Evolutionary conservation across 2,888 invertebrate species (phyloP).

Genomic region (Zaprionus bogoriensis): DNA sequence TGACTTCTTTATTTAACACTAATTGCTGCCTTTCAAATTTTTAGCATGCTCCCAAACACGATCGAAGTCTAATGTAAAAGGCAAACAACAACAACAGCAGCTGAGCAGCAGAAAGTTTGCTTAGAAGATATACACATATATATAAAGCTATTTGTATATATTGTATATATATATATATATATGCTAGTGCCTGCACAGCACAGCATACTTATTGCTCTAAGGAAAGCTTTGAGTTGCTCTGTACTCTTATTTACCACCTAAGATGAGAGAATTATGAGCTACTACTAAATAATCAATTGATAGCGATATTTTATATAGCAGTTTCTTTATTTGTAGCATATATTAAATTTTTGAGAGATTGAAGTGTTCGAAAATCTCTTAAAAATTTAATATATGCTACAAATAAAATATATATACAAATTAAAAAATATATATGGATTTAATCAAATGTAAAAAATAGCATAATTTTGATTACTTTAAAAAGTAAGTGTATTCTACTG

Average conservation of each 20-base stretch:
- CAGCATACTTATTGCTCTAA: constrained; percentile 25
- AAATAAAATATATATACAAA: too few species aligned
- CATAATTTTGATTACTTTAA: too few species aligned
- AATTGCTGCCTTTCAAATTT: constrained; percentile 59
- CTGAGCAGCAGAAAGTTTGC: constrained; percentile 13
- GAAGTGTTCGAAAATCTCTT: too few species aligned
- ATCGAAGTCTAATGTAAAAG: constrained; percentile 21
- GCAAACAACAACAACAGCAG: constrained; percentile 9
- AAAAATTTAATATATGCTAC: too few species aligned
- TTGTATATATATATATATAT: background rate
- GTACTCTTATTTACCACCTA: too few species aligned
- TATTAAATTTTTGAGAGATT: too few species aligned
- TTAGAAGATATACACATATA: constrained; percentile 8
- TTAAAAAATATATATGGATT: too few species aligned
- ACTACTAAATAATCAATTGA: too few species aligned
- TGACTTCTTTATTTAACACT: constrained; percentile 73
- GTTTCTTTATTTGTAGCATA: too few species aligned
- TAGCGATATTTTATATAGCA: too few species aligned
- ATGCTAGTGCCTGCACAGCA: background rate
- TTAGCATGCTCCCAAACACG: constrained; percentile 18
- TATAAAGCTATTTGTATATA: background rate
- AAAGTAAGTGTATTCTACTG: background rate
- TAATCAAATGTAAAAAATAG: too few species aligned
- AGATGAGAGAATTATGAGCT: too few species aligned
- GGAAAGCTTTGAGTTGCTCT: background rate